Conservation (phyloP, 1,140 invertebrate genomes). For the Ips typographus region DNA sequence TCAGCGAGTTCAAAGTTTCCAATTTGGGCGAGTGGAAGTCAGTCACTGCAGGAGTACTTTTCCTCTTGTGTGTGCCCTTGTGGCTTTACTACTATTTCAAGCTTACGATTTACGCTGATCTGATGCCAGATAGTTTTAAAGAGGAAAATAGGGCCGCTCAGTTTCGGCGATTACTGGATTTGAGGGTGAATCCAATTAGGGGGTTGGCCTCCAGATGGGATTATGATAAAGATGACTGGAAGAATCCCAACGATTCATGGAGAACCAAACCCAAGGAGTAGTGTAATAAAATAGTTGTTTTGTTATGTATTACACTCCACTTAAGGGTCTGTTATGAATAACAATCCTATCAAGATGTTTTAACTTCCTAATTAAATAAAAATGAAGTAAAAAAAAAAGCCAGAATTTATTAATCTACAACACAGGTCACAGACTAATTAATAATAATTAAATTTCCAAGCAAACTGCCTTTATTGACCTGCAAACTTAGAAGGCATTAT, state of each 20-base stretch:
- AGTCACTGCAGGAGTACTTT: conserved; percentile 56
- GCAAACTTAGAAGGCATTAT: no score
- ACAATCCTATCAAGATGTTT: no score
- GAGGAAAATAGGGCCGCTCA: conserved; percentile 73
- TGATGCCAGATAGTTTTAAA: conserved; percentile 66
- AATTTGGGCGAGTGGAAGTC: conserved; percentile 83
- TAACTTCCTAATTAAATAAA: no score
- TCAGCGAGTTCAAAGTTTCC: conserved; percentile 77
- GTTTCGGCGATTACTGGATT: conserved; percentile 73
- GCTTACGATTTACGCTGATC: conserved; percentile 9
- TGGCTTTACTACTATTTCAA: conserved; percentile 28
- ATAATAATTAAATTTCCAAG: no score
- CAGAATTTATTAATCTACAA: background rate
- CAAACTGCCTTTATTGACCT: no score
- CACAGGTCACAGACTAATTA: background rate
- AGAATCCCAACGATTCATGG: conserved; percentile 43
- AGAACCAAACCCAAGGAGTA: background rate
- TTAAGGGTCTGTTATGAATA: no score
- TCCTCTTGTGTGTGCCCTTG: conserved; percentile 1
- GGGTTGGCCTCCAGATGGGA: conserved; percentile 69
- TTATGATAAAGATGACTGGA: conserved; percentile 68
- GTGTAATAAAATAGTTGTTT: background rate
- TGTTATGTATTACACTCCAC: no score
- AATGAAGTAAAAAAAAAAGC: no score
- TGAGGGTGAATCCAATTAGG: conserved; percentile 73